Base-by-base conservation (phyloP, 2,888 invertebrate genomes). In the Cryptocephalus moraei region DNA sequence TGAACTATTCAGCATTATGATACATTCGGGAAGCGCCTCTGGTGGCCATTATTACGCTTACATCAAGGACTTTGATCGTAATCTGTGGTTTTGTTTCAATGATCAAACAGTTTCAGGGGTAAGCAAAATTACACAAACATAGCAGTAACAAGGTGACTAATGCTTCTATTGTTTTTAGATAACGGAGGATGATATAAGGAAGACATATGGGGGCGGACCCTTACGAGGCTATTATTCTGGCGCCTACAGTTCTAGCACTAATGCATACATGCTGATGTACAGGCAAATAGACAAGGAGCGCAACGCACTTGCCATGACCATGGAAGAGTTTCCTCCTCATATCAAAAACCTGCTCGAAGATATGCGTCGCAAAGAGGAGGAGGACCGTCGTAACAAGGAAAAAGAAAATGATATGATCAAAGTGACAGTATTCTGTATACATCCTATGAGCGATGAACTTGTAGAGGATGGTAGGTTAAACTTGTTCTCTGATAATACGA, bases 11-110 rank as follows among this genome's bases (percentile, higher is more conserved):
- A 88, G 90, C 12, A 89, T 92, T 54, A 90, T 92, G 89, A 87
- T 92, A 48, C 92, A 92, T 71, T 87, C 89, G 22, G 92, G 92
- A 9, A 90, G 87, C 68, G 91, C 91, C 0, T 84, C 85, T 12
- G 91, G 91, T 22, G 92, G 92, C 1, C 92, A 92, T 70, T 93
- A 93, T 68, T 92, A 88, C 68, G 91, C 90, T 1, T 91, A 91
- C 62, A 89, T 92, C 50, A 90, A 89, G 75, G 88, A 85, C 62
- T 82, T 85, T 56, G 76, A 77, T 50, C 81, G 76, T 45, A 78
- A 81, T 49, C 78, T 82, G 56, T 92, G 91, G 91, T 84, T 83
- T 65, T 87, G 89, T 62, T 92, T 91, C 66, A 91, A 92, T 68
- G 92, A 92, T 70, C 87, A 90, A 61, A 81, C 78, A 56, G 91